Percentiles rank a stretch among this genome's conserved stretches.
Evolutionary conservation across 2,113 vertebrate species (phyloP).

Genomic region (Bothrops jararaca): DNA sequence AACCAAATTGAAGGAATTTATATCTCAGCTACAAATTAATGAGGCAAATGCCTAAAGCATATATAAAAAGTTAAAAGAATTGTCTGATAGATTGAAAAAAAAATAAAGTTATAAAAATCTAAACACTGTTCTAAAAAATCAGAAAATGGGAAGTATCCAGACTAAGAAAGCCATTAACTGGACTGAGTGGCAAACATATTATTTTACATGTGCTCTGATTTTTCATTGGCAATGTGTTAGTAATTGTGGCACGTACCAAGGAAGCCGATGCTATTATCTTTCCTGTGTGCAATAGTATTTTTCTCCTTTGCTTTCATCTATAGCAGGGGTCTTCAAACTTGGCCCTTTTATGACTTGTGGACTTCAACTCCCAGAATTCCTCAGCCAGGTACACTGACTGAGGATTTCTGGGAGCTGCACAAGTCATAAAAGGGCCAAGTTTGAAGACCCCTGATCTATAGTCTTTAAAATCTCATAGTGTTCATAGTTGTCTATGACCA

Average conservation of each 20-base stretch:
- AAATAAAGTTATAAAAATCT: background rate
- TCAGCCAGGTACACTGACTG: too few relatives aligned
- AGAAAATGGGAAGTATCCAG: background rate
- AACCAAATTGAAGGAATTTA: conserved; percentile 3
- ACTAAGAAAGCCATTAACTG: background rate
- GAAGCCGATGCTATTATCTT: background rate
- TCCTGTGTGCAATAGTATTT: background rate
- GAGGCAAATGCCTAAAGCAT: background rate
- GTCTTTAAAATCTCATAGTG: background rate
- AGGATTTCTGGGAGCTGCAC: too few relatives aligned
- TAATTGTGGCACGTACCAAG: background rate
- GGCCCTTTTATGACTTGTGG: too few relatives aligned
- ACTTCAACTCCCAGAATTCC: too few relatives aligned
- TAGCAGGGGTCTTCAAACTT: too few relatives aligned
- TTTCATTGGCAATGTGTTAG: background rate
- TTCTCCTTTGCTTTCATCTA: background rate
- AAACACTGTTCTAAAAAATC: background rate
- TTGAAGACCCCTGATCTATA: background rate
- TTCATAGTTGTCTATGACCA: background rate
- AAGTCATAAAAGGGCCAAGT: too few relatives aligned
- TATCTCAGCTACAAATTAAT: background rate
- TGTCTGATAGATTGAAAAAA: background rate
- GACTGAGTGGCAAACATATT: background rate
- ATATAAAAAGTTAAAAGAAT: background rate
- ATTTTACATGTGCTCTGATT: background rate